Evolutionary conservation across 2,888 invertebrate genomes (phyloP), one percentile per base, ranked within the genome.

Genomic region (Argynnis bischoffii): DNA sequence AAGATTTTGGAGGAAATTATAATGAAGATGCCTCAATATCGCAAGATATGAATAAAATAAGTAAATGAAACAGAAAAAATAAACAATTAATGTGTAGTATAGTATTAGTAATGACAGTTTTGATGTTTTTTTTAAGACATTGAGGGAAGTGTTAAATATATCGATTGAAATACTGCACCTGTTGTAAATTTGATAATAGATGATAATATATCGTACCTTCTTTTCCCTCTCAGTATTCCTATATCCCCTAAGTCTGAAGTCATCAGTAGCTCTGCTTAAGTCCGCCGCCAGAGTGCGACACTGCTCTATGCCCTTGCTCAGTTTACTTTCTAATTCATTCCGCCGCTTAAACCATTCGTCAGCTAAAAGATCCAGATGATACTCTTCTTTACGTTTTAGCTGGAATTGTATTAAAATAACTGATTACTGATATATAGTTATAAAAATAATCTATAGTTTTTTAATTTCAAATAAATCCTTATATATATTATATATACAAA

Each of bases 211-310:
- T 51, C 6, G n/a, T 73, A 90, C 92, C 86, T 92, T 93, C 16
- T 85, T 88, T 81, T 94, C 94, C 64, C 94, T 84, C 75, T 94
- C 93, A 0, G 92, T 84, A 72, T 93, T 93, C 73, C 93, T 83
- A 64, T 90, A 88, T 6, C 93, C 92, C 3, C 93, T 78, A 2
- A 89, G 81, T 31, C 93, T 75, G 66, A 94, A 90, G 81, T 94
- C 94, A 55, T 94, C 93, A 0, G 94, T 94, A n/a, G 94, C 94
- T n/a, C 89, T 84, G 72, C 94, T 93, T 11, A 96, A 86, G 71
- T 94, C 94, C 0, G 92, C 88, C 0, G 95, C 94, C 1, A 96
- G 81, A 41, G 84, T 83, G 69, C 94, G 93, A 74, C 95, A 95
- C 76, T 95, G 94, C 56, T 94, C 93, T 5, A 95, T 88, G 60